These are phyloP conservation scores for Channa argus DNA, from an alignment of 2,113 vertebrate species.

Conservation along the genomic window DNA sequence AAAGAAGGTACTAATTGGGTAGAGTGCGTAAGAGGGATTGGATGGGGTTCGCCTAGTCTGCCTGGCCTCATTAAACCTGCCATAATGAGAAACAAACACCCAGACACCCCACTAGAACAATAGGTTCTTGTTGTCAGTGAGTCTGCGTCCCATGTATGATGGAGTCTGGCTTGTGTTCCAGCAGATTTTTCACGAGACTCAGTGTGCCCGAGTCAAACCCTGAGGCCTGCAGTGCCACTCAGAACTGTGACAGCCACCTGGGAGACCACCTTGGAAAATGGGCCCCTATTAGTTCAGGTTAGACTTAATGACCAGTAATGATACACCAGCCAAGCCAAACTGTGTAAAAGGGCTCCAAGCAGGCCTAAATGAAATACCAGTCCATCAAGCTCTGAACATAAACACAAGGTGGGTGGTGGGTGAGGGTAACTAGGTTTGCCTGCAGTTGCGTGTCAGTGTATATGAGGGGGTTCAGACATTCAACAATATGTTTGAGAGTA, in stretches of 20 bases:
- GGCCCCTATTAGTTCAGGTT: slow-evolving; percentile 82
- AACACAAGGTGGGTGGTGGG: slow-evolving; percentile 75
- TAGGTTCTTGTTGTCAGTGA: slow-evolving; percentile 67
- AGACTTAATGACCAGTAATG: slow-evolving; percentile 84
- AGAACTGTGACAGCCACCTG: slow-evolving; percentile 73
- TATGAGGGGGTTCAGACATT: slow-evolving; percentile 25
- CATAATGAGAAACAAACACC: slow-evolving; percentile 69
- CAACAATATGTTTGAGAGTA: slow-evolving; percentile 45
- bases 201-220: slow-evolving; percentile 45
- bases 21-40: slow-evolving; percentile 23
- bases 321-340: slow-evolving; percentile 77
- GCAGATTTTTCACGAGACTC: slow-evolving; percentile 52
- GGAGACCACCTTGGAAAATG: slow-evolving; percentile 83
- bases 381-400: slow-evolving; percentile 78
- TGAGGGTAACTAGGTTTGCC: slow-evolving; percentile 51
- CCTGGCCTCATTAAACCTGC: slow-evolving; percentile 62
- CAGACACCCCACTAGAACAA: slow-evolving; percentile 57
- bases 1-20: slow-evolving; percentile 14
- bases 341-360: slow-evolving; percentile 63
- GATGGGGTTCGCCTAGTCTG: slow-evolving; percentile 27
- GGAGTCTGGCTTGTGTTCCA: slow-evolving; percentile 52
- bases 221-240: slow-evolving; percentile 56
- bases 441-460: slow-evolving; percentile 49
- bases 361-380: slow-evolving; percentile 80
- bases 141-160: slow-evolving; percentile 34